These are phyloP conservation scores for Mamestra brassicae DNA, from an alignment of 2,888 invertebrate species.

Conservation along the genomic window DNA sequence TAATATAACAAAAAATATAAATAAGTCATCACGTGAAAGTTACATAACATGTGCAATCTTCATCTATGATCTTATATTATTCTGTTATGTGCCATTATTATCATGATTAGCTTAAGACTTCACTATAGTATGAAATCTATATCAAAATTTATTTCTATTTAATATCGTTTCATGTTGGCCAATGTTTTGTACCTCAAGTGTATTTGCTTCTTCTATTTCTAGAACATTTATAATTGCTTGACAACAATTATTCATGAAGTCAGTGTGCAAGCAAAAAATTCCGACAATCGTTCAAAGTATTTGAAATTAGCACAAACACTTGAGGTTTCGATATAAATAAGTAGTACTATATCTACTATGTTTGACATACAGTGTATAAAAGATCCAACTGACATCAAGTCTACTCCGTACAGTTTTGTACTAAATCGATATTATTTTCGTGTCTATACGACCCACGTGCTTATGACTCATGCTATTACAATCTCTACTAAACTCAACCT, in stretches of 20 bases:
- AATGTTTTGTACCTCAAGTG: conserved; percentile 55
- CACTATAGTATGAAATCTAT: conserved; percentile 77
- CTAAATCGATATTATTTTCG: conserved; percentile 81
- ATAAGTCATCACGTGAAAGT: conserved; percentile 86
- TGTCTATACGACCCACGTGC: conserved; percentile 76
- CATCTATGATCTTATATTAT: conserved; percentile 80
- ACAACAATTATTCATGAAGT: conserved; percentile 5
- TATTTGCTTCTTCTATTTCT: conserved; percentile 45
- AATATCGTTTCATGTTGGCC: conserved; percentile 67
- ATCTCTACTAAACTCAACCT: conserved; percentile 72
- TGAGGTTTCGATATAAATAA: conserved; percentile 63
- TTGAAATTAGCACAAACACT: conserved; percentile 56
- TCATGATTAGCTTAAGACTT: conserved; percentile 75
- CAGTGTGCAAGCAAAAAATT: conserved; percentile 19
- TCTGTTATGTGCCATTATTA: conserved; percentile 80
- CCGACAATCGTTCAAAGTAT: conserved; percentile 15
- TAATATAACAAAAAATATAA: conserved; percentile 89
- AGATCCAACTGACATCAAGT: conserved; percentile 61
- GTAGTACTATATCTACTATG: conserved; percentile 51
- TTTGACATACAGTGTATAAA: conserved; percentile 61
- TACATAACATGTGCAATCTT: conserved; percentile 89
- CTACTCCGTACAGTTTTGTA: conserved; percentile 74
- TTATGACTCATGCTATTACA: conserved; percentile 77
- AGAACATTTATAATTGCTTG: conserved; percentile 2
- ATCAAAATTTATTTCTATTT: conserved; percentile 68